phyloP scores from a whole-genome alignment of 1,140 invertebrate genomes.

The Drosophila ficusphila region DNA sequence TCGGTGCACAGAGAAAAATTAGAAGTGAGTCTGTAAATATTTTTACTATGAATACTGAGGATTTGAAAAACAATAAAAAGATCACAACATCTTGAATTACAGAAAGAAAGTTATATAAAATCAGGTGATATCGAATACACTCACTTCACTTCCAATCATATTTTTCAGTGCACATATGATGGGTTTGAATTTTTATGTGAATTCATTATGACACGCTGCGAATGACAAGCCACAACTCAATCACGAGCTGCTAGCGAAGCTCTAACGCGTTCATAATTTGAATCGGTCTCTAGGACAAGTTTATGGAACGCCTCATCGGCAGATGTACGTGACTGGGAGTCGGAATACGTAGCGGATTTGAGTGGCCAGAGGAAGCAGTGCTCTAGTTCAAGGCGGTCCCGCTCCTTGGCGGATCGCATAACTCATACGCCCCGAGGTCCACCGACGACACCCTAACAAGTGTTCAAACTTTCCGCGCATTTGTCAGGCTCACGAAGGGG shows the following conservation, averaged over 20 bases:
- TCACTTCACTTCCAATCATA: not conserved
- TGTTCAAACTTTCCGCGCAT: constrained; percentile 33
- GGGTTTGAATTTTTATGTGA: constrained; percentile 51
- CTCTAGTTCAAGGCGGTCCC: constrained; percentile 22
- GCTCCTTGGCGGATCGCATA: constrained; percentile 19
- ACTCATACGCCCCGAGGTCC: constrained; percentile 35
- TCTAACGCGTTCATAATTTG: constrained; percentile 42
- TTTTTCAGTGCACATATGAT: constrained; percentile 18
- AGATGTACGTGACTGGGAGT: constrained; percentile 36
- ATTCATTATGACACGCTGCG: constrained; percentile 31
- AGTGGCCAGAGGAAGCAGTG: constrained; percentile 8
- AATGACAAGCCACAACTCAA: constrained; percentile 53
- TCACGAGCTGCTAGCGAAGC: constrained; percentile 43
- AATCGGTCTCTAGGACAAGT: constrained; percentile 26
- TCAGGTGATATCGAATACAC: not conserved
- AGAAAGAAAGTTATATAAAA: too few relatives aligned
- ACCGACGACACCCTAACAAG: not conserved
- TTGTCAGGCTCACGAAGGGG: constrained; percentile 24
- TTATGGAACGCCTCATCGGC: constrained; percentile 18
- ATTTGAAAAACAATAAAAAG: too few relatives aligned
- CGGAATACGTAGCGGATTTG: constrained; percentile 13
- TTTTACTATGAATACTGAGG: too few relatives aligned
- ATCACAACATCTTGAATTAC: too few relatives aligned
- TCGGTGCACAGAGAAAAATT: not conserved
- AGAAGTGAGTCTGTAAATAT: not conserved